Evolutionary conservation across 2,888 invertebrate genomes (phyloP), one percentile per base, ranked within the genome.

Genomic region (Unio delphinus): DNA sequence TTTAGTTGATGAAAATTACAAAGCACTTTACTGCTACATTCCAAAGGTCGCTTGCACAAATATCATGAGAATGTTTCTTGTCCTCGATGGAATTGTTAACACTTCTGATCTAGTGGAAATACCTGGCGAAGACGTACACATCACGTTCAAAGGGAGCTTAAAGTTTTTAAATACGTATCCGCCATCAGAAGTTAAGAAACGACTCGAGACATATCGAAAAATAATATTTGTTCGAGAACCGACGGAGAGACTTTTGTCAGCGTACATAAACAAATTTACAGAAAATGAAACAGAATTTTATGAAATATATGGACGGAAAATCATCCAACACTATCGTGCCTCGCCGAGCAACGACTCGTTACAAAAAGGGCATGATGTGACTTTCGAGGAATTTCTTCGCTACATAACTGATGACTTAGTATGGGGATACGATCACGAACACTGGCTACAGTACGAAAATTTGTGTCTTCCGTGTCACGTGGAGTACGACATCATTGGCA

Each of bases 171-270:
- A 75, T 60, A 76, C 79, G 45, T 76, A 78, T 56, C 55, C 78
- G 20, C 89, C 91, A 59, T 89, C 91, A 1, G 94, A 95, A 80
- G 93, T 94, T 61, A 90, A 92, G 63, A 88, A 90, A 62, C 94
- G 94, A 88, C 89, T 97, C 26, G 92, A 93, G 57, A 93, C 93
- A 72, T 97, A 96, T 87, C 94, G 95, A 68, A 95, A 95, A 83
- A 94, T 97, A 89, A 92, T 97, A 66, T 94, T 97, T 83, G 96
- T 95, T 0, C 92, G 97, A 45, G 95, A 97, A 91, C 97, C 97
- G 0, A 94, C 97, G 88, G 97, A 98, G 87, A 92, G 97, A 74
- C 89, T 97, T 61, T 91, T 97, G 62, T 97, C 97, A 0, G 97
- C 97, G 0, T 98, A 94, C 89, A 92, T 95, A 75, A 97, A 97